phyloP scores from a whole-genome alignment of 2,113 vertebrate genomes.

The Callaeas wilsoni region DNA sequence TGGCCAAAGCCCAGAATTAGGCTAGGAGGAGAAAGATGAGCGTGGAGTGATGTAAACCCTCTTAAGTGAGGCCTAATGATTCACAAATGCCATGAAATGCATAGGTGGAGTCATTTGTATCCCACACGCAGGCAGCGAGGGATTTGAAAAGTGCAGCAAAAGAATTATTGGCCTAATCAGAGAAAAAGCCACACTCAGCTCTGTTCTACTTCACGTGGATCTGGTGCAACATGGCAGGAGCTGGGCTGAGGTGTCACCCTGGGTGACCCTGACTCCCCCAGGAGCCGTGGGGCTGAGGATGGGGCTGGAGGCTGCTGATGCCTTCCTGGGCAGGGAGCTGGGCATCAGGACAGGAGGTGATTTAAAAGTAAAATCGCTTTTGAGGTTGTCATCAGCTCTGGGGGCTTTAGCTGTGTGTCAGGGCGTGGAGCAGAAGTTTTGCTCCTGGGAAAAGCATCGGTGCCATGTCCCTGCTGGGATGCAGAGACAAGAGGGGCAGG shows the following conservation, averaged over 20 bases:
- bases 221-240: not conserved
- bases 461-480: not conserved
- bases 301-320: not conserved
- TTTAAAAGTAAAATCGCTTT: not conserved
- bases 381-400: not conserved
- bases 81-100: slow-evolving; percentile 15
- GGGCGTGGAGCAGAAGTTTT: rapidly evolving
- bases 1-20: slow-evolving; percentile 13
- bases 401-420: not conserved
- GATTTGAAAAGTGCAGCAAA: not conserved
- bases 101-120: not conserved
- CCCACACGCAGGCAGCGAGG: not conserved
- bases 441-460: not conserved
- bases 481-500: not conserved
- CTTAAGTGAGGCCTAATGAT: slow-evolving; percentile 16
- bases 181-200: not conserved
- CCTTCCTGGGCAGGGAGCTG: not conserved
- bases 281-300: not conserved
- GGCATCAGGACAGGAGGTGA: not conserved
- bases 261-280: not conserved
- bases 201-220: not conserved
- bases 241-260: not conserved
- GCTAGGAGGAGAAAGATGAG: not conserved
- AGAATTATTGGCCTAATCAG: not conserved
- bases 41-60: not conserved